Percentiles rank a stretch among this genome's conserved stretches.
These are phyloP conservation scores for Andrena trimmerana DNA, from an alignment of 2,888 invertebrate genomes.

Conservation along the genomic window DNA sequence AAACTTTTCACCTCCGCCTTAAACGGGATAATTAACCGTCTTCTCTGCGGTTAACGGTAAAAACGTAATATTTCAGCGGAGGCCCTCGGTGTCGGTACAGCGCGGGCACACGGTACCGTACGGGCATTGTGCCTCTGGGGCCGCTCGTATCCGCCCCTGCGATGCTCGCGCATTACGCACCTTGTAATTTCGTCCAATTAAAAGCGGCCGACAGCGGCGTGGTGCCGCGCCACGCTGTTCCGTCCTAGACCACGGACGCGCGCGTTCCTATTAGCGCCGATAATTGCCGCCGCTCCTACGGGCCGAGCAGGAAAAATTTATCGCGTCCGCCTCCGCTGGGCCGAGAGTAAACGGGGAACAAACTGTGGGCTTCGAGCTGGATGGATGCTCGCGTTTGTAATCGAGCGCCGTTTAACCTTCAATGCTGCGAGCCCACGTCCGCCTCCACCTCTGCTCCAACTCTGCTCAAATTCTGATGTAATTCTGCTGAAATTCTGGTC, in stretches of 20 bases:
- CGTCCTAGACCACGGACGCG: slow-evolving; percentile 36
- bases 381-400: slow-evolving; percentile 38
- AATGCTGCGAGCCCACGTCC: slow-evolving; percentile 7
- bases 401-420: slow-evolving; percentile 49
- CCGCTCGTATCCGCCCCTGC: slow-evolving; percentile 52
- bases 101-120: slow-evolving; percentile 29
- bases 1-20: slow-evolving; percentile 68
- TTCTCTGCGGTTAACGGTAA: slow-evolving; percentile 66
- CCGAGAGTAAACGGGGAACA: slow-evolving; percentile 40
- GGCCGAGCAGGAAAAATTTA: slow-evolving; percentile 48
- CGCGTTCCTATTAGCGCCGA: slow-evolving; percentile 65
- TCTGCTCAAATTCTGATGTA: too few species aligned
- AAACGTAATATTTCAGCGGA: slow-evolving; percentile 65
- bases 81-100: slow-evolving; percentile 38
- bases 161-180: slow-evolving; percentile 76
- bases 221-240: slow-evolving; percentile 36
- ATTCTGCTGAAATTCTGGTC: too few species aligned
- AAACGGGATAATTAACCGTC: slow-evolving; percentile 72
- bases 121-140: slow-evolving; percentile 45
- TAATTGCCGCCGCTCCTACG: slow-evolving; percentile 57
- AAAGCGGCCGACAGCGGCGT: slow-evolving; percentile 69
- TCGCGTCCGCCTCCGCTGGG: slow-evolving; percentile 37
- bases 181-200: slow-evolving; percentile 79
- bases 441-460: too few species aligned
- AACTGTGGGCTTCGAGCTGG: slow-evolving; percentile 14